phyloP scores from a whole-genome alignment of 2,113 vertebrate genomes.

The Channa argus region DNA sequence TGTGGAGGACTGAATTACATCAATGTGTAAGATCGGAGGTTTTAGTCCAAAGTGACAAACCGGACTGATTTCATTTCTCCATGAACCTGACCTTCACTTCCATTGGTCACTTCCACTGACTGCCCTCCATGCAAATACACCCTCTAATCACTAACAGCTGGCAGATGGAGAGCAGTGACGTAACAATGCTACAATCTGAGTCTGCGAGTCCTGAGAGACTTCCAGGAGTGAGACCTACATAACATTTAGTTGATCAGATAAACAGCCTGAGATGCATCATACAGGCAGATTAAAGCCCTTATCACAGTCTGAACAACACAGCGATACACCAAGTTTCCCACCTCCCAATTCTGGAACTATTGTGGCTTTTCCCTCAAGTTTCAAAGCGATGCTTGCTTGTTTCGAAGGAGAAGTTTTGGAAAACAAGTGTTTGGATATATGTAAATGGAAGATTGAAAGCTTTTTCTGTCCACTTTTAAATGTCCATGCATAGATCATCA shows the following conservation, averaged over 20 bases:
- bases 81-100: constrained; percentile 7
- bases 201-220: not conserved
- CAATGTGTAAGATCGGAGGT: too few species aligned
- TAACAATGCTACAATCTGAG: constrained; percentile 4
- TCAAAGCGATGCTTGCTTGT: too few species aligned
- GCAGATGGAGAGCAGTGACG: not conserved
- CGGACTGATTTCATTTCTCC: too few species aligned
- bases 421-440: too few species aligned
- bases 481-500: constrained; percentile 39
- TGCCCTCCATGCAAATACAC: constrained; percentile 6
- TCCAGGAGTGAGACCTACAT: not conserved
- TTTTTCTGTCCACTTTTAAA: constrained; percentile 5
- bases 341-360: not conserved
- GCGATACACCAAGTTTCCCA: not conserved
- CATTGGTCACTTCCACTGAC: not conserved
- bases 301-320: not conserved
- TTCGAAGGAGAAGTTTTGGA: too few species aligned
- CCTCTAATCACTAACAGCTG: constrained; percentile 26
- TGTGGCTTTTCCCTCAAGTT: too few species aligned
- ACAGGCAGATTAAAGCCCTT: not conserved
- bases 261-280: not conserved
- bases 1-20: not conserved
- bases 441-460: not conserved
- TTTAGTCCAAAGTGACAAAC: too few species aligned
- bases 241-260: not conserved